Evolutionary conservation across 2,113 vertebrate species (phyloP).

Genomic region (Dendropsophus ebraccatus): DNA sequence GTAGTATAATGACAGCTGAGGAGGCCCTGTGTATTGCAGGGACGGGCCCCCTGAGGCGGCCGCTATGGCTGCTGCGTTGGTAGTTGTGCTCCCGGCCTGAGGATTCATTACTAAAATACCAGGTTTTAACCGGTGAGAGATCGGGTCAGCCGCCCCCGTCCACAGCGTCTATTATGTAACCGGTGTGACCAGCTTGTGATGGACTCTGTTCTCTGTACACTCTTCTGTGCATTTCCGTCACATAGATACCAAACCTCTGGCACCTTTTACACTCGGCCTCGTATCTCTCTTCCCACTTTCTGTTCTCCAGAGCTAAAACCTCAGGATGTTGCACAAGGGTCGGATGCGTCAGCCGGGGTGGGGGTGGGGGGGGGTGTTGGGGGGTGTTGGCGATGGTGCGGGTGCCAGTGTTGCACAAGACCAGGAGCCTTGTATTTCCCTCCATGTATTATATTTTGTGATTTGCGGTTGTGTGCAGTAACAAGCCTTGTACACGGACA

Average conservation of each 20-base stretch:
- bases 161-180: conserved; percentile 10
- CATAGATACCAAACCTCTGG: conserved; percentile 23
- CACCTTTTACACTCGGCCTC: conserved; percentile 20
- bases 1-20: no score
- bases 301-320: conserved; percentile 47
- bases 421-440: background rate
- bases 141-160: background rate
- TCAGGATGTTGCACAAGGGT: conserved; percentile 46
- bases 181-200: background rate
- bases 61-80: no score
- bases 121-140: background rate
- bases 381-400: background rate
- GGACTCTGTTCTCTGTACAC: background rate
- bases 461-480: background rate
- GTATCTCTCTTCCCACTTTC: conserved; percentile 48
- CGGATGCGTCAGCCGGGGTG: background rate
- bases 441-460: background rate
- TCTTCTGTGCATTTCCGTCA: conserved; percentile 11
- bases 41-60: no score
- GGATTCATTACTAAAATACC: no score
- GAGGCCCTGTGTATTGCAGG: no score
- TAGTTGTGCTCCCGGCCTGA: no score
- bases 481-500: background rate
- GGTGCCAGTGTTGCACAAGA: background rate
- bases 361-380: no score